phyloP scores from a whole-genome alignment of 2,888 invertebrate species.

The Melinaea marsaeus region DNA sequence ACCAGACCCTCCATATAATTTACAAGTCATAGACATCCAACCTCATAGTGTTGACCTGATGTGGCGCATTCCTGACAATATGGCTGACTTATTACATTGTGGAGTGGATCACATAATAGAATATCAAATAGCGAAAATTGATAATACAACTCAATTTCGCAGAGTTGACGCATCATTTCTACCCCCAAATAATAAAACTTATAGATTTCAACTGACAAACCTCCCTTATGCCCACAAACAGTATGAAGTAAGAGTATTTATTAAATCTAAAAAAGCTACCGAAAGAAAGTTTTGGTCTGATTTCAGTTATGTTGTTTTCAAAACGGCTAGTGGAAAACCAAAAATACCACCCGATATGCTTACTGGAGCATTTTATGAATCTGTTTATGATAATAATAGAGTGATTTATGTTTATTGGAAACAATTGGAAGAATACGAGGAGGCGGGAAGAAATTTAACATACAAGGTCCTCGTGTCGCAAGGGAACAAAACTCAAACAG shows the following conservation, averaged over 20 bases:
- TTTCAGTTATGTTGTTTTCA: conserved; percentile 77
- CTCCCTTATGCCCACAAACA: conserved; percentile 81
- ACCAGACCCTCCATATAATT: conserved; percentile 52
- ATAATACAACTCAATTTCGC: conserved; percentile 59
- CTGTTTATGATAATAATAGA: conserved; percentile 70
- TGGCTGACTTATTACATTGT: conserved; percentile 53
- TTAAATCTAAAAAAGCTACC: conserved; percentile 75
- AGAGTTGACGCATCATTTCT: conserved; percentile 57
- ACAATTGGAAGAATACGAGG: conserved; percentile 80
- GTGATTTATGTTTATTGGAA: conserved; percentile 89
- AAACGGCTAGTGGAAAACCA: conserved; percentile 80
- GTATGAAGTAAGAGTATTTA: conserved; percentile 85
- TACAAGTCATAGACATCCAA: conserved; percentile 47
- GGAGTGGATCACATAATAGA: conserved; percentile 66
- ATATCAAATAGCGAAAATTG: conserved; percentile 71
- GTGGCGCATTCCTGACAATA: conserved; percentile 60
- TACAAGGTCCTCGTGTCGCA: conserved; percentile 78
- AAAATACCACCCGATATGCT: conserved; percentile 82
- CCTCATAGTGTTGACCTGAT: conserved; percentile 60
- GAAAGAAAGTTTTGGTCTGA: conserved; percentile 84
- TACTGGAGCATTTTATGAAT: conserved; percentile 85
- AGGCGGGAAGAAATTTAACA: conserved; percentile 85
- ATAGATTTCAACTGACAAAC: conserved; percentile 67
- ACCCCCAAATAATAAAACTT: conserved; percentile 56
- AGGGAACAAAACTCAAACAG: conserved; percentile 51